Evolutionary conservation across 2,797 vertebrate species (phyloP).

Genomic region (Myotis findleyi): DNA sequence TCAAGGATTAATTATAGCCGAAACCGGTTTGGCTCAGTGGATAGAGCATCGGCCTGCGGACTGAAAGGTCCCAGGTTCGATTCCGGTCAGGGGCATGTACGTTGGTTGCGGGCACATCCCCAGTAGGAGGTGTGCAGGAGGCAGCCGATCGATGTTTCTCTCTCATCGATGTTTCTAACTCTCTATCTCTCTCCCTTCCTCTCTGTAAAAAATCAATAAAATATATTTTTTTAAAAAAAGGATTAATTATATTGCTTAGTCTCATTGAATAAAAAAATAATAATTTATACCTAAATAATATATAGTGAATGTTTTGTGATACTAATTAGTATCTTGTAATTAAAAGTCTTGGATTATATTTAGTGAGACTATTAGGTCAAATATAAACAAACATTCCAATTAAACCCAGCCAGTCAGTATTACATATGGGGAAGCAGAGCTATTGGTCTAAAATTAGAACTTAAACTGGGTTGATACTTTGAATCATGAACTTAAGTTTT

Average conservation of each 20-base stretch:
- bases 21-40: no score
- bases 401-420: neutral
- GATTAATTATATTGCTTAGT: slow-evolving; percentile 51
- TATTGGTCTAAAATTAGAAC: slow-evolving; percentile 9
- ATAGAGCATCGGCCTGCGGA: no score
- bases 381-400: slow-evolving; percentile 5
- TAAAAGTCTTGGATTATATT: slow-evolving; percentile 35
- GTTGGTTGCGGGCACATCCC: no score
- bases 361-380: neutral
- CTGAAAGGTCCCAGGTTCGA: no score
- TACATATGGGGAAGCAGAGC: neutral
- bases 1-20: slow-evolving; percentile 51
- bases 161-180: no score
- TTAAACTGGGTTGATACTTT: neutral
- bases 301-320: neutral
- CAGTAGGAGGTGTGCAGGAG: no score
- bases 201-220: no score
- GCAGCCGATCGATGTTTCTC: no score
- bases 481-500: neutral
- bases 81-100: no score
- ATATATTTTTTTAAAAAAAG: no score
- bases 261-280: slow-evolving; percentile 54
- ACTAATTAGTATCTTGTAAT: slow-evolving; percentile 31
- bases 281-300: slow-evolving; percentile 49
- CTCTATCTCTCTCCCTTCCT: no score